Conservation (phyloP, 2,888 invertebrate species). For the Ceratothoa steindachneri region DNA sequence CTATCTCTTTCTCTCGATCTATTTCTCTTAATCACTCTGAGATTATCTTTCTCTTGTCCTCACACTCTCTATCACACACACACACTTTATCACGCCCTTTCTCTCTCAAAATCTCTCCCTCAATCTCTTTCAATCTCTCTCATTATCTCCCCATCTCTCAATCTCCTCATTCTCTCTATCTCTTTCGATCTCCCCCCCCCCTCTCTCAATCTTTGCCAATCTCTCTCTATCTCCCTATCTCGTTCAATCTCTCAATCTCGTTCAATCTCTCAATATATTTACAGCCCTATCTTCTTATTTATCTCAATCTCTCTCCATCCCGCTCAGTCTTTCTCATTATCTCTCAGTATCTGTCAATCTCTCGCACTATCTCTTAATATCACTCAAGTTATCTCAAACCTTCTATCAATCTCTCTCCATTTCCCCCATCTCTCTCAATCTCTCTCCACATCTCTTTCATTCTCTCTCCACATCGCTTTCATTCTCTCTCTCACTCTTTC, state of each 20-base stretch:
- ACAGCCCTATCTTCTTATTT: constrained; percentile 48
- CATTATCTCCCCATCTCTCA: background rate
- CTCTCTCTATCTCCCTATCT: constrained; percentile 32
- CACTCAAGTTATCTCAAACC: too few relatives aligned
- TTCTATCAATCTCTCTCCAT: background rate
- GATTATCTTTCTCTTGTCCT: too few relatives aligned
- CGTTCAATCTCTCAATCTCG: too few relatives aligned
- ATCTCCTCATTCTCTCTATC: background rate
- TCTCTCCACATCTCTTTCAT: background rate
- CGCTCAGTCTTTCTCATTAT: constrained; percentile 15
- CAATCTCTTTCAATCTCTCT: background rate
- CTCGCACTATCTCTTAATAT: background rate
- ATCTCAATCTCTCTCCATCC: constrained; percentile 32
- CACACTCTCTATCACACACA: too few relatives aligned
- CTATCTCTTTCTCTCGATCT: too few relatives aligned
- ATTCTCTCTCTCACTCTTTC: background rate
- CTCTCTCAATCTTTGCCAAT: too few relatives aligned
- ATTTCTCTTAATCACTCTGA: too few relatives aligned
- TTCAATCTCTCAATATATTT: too few relatives aligned
- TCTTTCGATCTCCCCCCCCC: background rate
- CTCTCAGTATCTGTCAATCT: background rate
- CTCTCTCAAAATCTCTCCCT: too few relatives aligned
- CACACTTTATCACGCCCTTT: too few relatives aligned
- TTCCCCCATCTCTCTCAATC: background rate
- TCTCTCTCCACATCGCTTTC: too few relatives aligned